A percentile compares a stretch with the other conserved stretches of the same genome.
Evolutionary conservation across 1,140 invertebrate species (phyloP).

Genomic region (Cydia pomonella): DNA sequence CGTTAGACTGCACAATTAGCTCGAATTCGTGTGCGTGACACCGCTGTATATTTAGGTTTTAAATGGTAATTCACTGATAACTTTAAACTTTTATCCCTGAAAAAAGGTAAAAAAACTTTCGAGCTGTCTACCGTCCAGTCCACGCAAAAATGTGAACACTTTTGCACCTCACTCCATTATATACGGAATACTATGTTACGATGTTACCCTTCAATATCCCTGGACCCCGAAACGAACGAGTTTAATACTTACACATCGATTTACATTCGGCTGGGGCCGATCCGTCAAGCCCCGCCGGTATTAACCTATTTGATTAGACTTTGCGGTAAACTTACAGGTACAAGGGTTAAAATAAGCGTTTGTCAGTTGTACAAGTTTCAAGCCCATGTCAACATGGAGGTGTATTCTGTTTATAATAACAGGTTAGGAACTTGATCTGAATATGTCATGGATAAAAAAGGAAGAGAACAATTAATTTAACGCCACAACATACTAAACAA

Average conservation of each 20-base stretch:
- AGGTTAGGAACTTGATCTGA: background rate
- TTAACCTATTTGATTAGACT: conserved; percentile 7
- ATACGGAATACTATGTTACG: background rate
- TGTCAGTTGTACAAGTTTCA: background rate
- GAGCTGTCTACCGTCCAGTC: too few species aligned
- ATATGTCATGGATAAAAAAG: too few species aligned
- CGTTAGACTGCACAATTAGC: too few species aligned
- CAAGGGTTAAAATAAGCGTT: background rate
- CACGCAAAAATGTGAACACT: too few species aligned
- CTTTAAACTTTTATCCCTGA: too few species aligned
- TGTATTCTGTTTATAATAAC: background rate
- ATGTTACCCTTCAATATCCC: background rate
- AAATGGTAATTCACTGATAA: too few species aligned
- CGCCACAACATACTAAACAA: too few species aligned
- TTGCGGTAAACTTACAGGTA: background rate
- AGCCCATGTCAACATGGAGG: background rate
- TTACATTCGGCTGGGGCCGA: background rate
- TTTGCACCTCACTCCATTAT: too few species aligned
- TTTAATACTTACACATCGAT: conserved; percentile 1
- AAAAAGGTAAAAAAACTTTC: too few species aligned
- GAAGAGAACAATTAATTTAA: too few species aligned
- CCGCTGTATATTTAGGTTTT: too few species aligned
- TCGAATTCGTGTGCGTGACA: too few species aligned
- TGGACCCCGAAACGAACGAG: background rate
- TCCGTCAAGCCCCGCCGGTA: background rate